These are phyloP conservation scores for Heliothis peltigera DNA, from an alignment of 2,888 invertebrate genomes.

Conservation along the genomic window DNA sequence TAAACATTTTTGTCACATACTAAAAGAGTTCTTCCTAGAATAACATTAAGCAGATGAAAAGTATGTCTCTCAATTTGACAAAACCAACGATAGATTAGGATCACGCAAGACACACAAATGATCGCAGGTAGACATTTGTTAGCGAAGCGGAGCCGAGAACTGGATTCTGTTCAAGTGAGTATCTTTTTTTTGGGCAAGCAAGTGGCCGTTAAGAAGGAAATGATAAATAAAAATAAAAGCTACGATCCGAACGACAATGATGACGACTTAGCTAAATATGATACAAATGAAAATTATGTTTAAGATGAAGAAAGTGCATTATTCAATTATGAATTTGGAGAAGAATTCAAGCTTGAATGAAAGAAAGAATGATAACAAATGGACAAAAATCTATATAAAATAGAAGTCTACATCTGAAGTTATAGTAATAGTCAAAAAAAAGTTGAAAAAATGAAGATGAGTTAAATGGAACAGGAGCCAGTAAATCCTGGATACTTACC, in stretches of 20 bases:
- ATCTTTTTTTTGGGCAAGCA: slow-evolving; percentile 79
- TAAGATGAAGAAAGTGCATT: slow-evolving; percentile 29
- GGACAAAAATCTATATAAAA: slow-evolving; percentile 26
- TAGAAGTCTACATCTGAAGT: slow-evolving; percentile 10
- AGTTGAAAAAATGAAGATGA: slow-evolving; percentile 3
- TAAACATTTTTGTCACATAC: slow-evolving; percentile 4
- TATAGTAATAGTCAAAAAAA: background rate
- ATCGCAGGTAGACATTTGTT: slow-evolving; percentile 83
- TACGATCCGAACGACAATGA: slow-evolving; percentile 59
- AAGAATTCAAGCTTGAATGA: slow-evolving; percentile 17
- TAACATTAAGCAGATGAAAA: slow-evolving; percentile 31
- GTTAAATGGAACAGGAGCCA: background rate
- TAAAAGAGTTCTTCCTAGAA: slow-evolving; percentile 30
- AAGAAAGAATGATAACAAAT: slow-evolving; percentile 37
- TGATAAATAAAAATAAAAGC: slow-evolving; percentile 75
- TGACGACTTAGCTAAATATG: slow-evolving; percentile 52
- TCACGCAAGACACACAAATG: slow-evolving; percentile 80
- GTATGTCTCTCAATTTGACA: slow-evolving; percentile 56
- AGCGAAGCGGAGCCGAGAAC: slow-evolving; percentile 79
- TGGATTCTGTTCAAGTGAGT: slow-evolving; percentile 82
- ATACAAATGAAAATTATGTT: slow-evolving; percentile 38
- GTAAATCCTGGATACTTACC: slow-evolving; percentile 73
- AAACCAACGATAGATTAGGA: slow-evolving; percentile 71
- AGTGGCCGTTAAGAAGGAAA: slow-evolving; percentile 85
- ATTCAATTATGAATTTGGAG: slow-evolving; percentile 45